Evolutionary conservation across 2,797 vertebrate genomes (phyloP), one percentile per base, ranked within the genome.

Genomic region (Phalanger gymnotis): DNA sequence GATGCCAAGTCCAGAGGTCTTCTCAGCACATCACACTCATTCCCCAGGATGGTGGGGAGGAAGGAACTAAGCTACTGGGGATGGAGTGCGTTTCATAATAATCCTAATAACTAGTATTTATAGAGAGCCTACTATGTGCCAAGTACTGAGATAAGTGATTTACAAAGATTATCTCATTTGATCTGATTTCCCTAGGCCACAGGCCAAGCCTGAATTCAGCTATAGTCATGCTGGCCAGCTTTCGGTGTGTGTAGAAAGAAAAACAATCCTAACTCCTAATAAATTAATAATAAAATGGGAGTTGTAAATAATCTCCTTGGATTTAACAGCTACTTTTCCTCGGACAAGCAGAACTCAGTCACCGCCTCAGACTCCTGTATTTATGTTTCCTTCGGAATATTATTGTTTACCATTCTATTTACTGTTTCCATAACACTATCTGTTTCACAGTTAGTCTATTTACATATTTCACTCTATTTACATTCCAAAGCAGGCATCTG

Each of bases 401-500:
- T 96, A 31, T 58, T 56, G 52, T 55, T 96, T 91, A 73, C 7
- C 91, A 25, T 90, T 94, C 5, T 92, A 14, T 92, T 95, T 94
- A 93, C 94, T 89, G 51, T 90, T 95, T 94, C 52, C 14, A 90
- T 55, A 94, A 87, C 54, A 94, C 31, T 91, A 53, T 94, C 91
- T 91, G 53, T 90, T 94, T 90, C 53, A 47, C 6, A 81, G 19
- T 54, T 91, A 2, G 2, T 91, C 0, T 90, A 73, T 91, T 92
- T 96, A 93, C 16, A 92, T 92, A 92, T 66, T 92, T 95, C 87
- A 93, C 58, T 58, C 27, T 91, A 92, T 40, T 95, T 90, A n/a
- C 30, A 93, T 93, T 95, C 40, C n/a, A 95, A 87, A 1, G 61
- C 27, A 92, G 2, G 6, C 47, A 57, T 14, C 53, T 90, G 31